A percentile compares a stretch with the other conserved stretches of the same genome.
Evolutionary conservation across 2,797 vertebrate genomes (phyloP).

Genomic region (Calcarius lapponicus): DNA sequence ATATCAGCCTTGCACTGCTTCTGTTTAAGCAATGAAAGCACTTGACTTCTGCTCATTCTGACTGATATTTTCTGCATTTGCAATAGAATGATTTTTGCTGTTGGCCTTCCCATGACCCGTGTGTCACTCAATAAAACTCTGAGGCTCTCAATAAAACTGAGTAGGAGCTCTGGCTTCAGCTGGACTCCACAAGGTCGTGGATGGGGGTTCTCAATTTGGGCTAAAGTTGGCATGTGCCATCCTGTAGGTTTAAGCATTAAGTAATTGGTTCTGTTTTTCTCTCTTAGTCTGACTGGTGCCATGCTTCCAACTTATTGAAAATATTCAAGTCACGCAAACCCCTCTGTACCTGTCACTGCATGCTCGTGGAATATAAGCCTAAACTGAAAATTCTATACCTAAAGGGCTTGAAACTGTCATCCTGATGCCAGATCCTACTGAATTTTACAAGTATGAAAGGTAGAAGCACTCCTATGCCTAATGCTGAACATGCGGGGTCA

Average conservation of each 20-base stretch:
- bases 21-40: neutral
- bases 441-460: neutral
- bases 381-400: neutral
- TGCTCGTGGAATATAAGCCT: neutral
- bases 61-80: neutral
- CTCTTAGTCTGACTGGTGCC: neutral
- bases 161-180: neutral
- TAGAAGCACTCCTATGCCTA: neutral
- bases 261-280: neutral
- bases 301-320: neutral
- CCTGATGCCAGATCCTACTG: neutral
- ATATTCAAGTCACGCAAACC: neutral
- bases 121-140: neutral
- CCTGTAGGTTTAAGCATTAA: neutral
- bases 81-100: neutral
- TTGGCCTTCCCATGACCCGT: neutral
- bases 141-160: neutral
- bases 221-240: neutral
- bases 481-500: neutral
- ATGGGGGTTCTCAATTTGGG: neutral
- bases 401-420: neutral
- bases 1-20: neutral
- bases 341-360: neutral
- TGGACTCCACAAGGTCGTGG: neutral
- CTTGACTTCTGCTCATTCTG: neutral